These are phyloP conservation scores for Myiothlypis chrysogaster DNA, from an alignment of 2,797 vertebrate genomes.

Conservation along the genomic window DNA sequence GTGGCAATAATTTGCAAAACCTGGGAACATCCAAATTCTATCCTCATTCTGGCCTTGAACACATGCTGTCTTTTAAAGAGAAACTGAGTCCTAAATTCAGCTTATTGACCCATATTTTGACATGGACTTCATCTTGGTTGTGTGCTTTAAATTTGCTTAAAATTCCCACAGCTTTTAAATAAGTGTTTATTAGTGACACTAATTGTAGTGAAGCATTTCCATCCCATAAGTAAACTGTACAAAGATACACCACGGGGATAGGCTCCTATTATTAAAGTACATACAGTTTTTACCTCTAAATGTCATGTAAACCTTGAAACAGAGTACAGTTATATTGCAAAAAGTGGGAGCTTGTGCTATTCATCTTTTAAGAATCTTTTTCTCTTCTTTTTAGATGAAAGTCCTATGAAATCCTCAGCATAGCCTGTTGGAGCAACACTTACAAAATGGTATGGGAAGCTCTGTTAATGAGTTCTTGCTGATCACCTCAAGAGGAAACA, in stretches of 20 bases:
- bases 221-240: not conserved
- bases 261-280: not conserved
- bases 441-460: not conserved
- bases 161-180: not conserved
- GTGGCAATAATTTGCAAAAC: not conserved
- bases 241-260: not conserved
- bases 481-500: not conserved
- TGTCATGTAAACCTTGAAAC: not conserved
- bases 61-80: not conserved
- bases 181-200: not conserved
- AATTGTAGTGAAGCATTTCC: not conserved
- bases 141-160: not conserved
- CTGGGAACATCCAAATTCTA: not conserved
- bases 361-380: not conserved
- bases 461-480: not conserved
- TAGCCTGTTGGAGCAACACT: not conserved
- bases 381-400: not conserved
- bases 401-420: not conserved
- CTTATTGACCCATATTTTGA: not conserved
- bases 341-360: not conserved
- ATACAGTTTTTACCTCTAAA: not conserved
- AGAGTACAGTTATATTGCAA: not conserved
- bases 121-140: not conserved
- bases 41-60: not conserved
- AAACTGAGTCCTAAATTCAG: not conserved